phyloP scores from a whole-genome alignment of 2,888 invertebrate genomes.

The Byasa hedistus region DNA sequence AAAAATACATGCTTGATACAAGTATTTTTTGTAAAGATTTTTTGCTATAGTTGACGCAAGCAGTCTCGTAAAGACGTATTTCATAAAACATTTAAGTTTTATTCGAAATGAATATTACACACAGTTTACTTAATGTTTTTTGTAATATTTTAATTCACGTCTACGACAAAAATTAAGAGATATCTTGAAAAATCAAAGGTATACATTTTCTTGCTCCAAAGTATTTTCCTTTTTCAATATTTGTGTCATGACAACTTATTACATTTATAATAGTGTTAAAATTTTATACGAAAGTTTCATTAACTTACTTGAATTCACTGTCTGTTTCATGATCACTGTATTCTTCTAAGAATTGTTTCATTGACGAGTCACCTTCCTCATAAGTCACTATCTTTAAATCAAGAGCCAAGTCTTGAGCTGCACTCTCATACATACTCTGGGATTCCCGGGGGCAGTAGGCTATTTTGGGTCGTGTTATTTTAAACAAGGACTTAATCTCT shows the following conservation, averaged over 20 bases:
- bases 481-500: constrained; percentile 53
- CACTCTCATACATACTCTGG: constrained; percentile 41
- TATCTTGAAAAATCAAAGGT: too few relatives aligned
- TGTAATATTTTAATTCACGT: too few relatives aligned
- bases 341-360: constrained; percentile 47
- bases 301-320: constrained; percentile 53
- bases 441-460: constrained; percentile 55
- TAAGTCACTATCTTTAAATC: constrained; percentile 52
- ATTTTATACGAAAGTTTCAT: neutral
- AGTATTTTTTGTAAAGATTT: neutral
- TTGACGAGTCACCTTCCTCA: constrained; percentile 48
- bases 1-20: too few relatives aligned
- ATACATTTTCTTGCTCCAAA: too few relatives aligned
- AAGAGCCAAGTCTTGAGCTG: constrained; percentile 44
- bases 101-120: too few relatives aligned
- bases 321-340: constrained; percentile 40
- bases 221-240: too few relatives aligned
- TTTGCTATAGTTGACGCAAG: neutral
- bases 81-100: too few relatives aligned
- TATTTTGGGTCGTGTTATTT: constrained; percentile 52
- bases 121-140: too few relatives aligned
- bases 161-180: too few relatives aligned
- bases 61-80: too few relatives aligned
- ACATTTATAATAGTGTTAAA: too few relatives aligned
- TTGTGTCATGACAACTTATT: too few relatives aligned